Base-by-base conservation (phyloP, 2,113 vertebrate genomes). In the Ammospiza nelsoni region DNA sequence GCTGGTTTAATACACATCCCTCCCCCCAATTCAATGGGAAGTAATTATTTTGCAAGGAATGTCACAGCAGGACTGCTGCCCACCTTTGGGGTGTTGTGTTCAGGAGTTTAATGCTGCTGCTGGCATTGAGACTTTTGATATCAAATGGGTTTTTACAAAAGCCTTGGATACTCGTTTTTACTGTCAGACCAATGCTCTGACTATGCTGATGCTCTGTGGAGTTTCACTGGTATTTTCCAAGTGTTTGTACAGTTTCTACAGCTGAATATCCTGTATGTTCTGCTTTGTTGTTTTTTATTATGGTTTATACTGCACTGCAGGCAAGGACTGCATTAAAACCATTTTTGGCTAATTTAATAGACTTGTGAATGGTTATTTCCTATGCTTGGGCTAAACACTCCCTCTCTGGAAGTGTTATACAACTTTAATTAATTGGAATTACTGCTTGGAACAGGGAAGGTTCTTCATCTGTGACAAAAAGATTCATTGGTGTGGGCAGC, bases 251-350 rank as follows among this genome's bases (percentile, higher is more conserved):
- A 78, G 71, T 94, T 94, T 90, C 83, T 96, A 95, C 76, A 77
- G 83, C 83, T 72, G 51, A 90, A 69, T 83, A 54, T 81, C 76
- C 69, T 94, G 63, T 74, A 65, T 16, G 5, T 80, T 55, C 62
- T 82, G 91, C 87, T 90, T n/a, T 75, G 41, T 82, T 69, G 7
- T 89, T 97, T 97, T 97, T 63, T 95, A 91, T 85, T 33, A 55
- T 27, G 59, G 51, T 87, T 94, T 96, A 52, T 92, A 49, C 71
- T 79, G 69, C 67, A 68, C 51, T 71, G 77, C 88, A 77, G 92
- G 90, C 89, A 68, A 83, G 84, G 65, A 72, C 81, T 69, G 82
- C 95, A 97, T 95, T 97, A 96, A 97, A 98, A 92, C 84, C 78
- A 24, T 48, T 90, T 93, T 91, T 79, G 89, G 89, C 78, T 91